Conservation (phyloP, 2,888 invertebrate species). For the Lasioglossum marginatum region DNA sequence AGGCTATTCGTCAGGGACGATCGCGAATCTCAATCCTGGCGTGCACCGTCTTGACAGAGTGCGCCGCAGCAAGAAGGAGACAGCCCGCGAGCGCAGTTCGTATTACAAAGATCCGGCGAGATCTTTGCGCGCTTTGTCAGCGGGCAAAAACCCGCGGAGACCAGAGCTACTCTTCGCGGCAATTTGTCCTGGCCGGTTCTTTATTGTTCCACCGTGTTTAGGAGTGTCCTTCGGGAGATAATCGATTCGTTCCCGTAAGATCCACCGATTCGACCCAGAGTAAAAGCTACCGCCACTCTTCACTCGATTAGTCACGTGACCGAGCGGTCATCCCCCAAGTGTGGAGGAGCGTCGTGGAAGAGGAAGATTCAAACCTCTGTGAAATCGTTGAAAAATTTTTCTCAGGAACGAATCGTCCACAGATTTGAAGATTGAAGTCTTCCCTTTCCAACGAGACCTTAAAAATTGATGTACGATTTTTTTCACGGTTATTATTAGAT, state of each 20-base stretch:
- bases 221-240: not conserved
- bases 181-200: constrained; percentile 61
- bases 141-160: constrained; percentile 26
- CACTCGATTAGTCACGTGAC: too few species aligned
- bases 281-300: too few species aligned
- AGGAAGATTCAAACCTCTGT: too few species aligned
- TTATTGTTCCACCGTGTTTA: constrained; percentile 32
- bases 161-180: constrained; percentile 29
- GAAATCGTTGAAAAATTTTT: too few species aligned
- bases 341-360: too few species aligned
- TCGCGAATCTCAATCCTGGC: constrained; percentile 72
- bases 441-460: too few species aligned
- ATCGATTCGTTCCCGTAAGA: constrained; percentile 25
- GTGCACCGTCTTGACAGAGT: constrained; percentile 54
- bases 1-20: constrained; percentile 72
- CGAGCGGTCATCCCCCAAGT: too few species aligned
- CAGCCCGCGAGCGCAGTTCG: constrained; percentile 51
- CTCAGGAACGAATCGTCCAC: too few species aligned
- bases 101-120: constrained; percentile 65
- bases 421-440: too few species aligned
- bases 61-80: constrained; percentile 37
- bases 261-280: not conserved
- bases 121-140: constrained; percentile 63
- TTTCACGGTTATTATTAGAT: too few species aligned
- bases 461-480: too few species aligned